Evolutionary conservation across 2,797 vertebrate species (phyloP), one percentile per base, ranked within the genome.

Genomic region (Onychomys torridus): DNA sequence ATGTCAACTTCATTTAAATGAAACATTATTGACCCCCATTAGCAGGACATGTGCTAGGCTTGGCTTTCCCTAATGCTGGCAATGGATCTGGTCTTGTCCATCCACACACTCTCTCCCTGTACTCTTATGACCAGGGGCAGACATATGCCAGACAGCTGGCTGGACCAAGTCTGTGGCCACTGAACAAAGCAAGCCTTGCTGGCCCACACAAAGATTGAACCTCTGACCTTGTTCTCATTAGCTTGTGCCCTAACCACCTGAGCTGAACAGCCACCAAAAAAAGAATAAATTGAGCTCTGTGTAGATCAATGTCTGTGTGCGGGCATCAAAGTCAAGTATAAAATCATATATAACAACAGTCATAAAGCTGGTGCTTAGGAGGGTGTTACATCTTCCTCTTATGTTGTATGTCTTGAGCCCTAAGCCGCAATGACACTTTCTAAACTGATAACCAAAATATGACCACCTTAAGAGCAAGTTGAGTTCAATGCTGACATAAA

Each of bases 131-230:
- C 96, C 97, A n/a, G 46, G 97, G 86, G 94, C 94, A 97, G 96
- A 97, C 97, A 98, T 98, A 88, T 97, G 96, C 96, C 96, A 95
- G 95, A 95, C 97, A 98, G 97, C 97, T 98, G 98, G 92, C 95
- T 94, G 89, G 91, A 73, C 85, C 94, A 88, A 75, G 69, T 88
- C 93, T 92, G 83, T 86, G 90, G 69, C 82, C 96, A 96, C 49
- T 43, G 84, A 97, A 96, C 94, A 97, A 96, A 97, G 95, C 91
- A 93, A 96, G 85, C 34, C 86, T 92, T 87, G 77, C 96, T 78
- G 71, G 96, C 96, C 96, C 97, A 97, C 97, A 98, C 96, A 97
- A 90, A 95, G 89, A 91, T 32, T 98, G 94, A 97, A 96, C 76
- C 97, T 96, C 86, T 97, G 96, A 97, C 97, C 97, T 96, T 94